These are phyloP conservation scores for Trachelus troglodyta DNA, from an alignment of 2,888 invertebrate genomes.

Conservation along the genomic window DNA sequence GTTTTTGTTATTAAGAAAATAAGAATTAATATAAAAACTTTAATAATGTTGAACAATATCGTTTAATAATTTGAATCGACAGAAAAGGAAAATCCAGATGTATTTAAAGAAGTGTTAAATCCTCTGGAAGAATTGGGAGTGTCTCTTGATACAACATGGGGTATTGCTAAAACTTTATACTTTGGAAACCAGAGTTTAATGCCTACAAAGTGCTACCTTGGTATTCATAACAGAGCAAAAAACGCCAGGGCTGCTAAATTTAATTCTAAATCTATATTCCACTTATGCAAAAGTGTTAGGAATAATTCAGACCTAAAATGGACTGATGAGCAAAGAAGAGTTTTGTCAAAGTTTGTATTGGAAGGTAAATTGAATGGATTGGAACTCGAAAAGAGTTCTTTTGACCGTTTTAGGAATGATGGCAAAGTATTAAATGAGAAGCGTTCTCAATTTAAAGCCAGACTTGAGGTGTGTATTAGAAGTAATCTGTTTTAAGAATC, in stretches of 20 bases:
- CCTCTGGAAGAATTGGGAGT: conserved; percentile 80
- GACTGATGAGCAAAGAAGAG: conserved; percentile 74
- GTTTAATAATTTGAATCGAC: neutral
- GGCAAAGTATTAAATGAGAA: conserved; percentile 71
- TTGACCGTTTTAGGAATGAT: conserved; percentile 69
- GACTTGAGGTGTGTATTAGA: conserved; percentile 68
- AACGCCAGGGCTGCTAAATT: conserved; percentile 81
- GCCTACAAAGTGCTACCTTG: conserved; percentile 82
- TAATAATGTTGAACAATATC: neutral
- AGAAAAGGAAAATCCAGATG: conserved; percentile 64
- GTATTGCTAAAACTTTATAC: conserved; percentile 86
- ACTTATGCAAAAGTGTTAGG: conserved; percentile 73
- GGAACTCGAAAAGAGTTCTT: conserved; percentile 70
- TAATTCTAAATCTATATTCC: conserved; percentile 76
- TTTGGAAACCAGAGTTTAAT: conserved; percentile 82
- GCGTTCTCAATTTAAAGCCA: conserved; percentile 74
- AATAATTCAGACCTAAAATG: conserved; percentile 63
- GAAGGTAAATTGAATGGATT: conserved; percentile 89
- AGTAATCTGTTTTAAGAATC: neutral
- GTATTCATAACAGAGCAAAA: conserved; percentile 83
- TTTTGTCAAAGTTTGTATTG: conserved; percentile 81
- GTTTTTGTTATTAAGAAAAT: neutral
- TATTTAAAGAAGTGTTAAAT: conserved; percentile 77
- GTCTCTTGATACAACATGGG: conserved; percentile 87
- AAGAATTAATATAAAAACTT: neutral